Conservation (phyloP, 2,797 vertebrate species). For the Sebastes kiyomatsui region DNA sequence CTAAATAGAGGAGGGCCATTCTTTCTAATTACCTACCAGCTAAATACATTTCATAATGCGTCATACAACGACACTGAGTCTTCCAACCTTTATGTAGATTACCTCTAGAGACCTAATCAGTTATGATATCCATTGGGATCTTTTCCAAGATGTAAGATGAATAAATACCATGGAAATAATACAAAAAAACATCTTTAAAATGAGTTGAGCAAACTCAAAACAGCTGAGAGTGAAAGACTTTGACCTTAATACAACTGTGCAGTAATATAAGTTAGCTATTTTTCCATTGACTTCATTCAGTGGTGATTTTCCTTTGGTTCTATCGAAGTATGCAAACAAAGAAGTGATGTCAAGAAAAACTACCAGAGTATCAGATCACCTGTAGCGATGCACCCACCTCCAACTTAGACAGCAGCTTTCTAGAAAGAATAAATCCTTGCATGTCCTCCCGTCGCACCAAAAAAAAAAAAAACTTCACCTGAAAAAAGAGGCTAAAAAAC, state of each 20-base stretch:
- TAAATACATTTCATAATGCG: slow-evolving; percentile 28
- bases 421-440: slow-evolving; percentile 30
- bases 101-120: neutral
- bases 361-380: neutral
- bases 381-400: slow-evolving; percentile 60
- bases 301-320: neutral
- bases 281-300: neutral
- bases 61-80: slow-evolving; percentile 8
- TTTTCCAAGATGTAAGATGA: neutral
- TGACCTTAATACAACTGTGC: neutral
- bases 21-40: neutral
- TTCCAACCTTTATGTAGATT: neutral
- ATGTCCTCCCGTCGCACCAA: slow-evolving; percentile 6
- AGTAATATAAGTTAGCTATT: neutral
- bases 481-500: slow-evolving; percentile 26
- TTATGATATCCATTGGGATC: neutral
- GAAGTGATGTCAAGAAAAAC: neutral
- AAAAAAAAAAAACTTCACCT: neutral
- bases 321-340: neutral
- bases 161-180: neutral
- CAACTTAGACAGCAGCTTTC: slow-evolving; percentile 14
- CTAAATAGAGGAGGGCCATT: neutral
- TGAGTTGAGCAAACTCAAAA: neutral
- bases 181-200: neutral
- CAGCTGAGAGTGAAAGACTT: neutral